Conservation (phyloP, 1,140 invertebrate genomes). For the Oscheius sp. region DNA sequence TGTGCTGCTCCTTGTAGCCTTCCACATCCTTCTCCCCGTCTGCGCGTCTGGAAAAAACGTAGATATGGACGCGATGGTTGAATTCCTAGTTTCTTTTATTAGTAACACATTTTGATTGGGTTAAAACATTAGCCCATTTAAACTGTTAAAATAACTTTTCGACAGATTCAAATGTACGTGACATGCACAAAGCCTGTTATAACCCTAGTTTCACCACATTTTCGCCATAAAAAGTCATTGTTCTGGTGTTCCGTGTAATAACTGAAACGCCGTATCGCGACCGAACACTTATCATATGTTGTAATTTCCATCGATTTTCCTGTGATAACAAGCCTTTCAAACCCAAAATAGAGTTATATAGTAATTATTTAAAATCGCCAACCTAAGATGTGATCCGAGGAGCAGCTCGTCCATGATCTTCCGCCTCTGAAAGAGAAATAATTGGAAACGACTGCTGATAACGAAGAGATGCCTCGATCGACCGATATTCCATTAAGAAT, state of each 20-base stretch:
- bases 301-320: background rate
- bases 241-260: background rate
- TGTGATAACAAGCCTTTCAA: background rate
- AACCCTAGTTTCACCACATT: no score
- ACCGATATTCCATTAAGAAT: background rate
- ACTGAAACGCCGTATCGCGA: no score
- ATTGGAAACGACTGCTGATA: background rate
- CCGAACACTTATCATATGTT: background rate
- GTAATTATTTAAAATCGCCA: background rate
- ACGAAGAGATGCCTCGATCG: background rate
- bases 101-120: background rate
- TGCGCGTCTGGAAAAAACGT: background rate
- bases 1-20: background rate
- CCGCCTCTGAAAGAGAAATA: background rate
- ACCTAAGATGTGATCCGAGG: background rate
- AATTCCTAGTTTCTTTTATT: background rate
- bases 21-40: background rate
- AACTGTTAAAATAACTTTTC: background rate
- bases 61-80: background rate
- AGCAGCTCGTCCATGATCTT: constrained; percentile 16
- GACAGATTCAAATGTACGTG: background rate
- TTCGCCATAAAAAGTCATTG: no score
- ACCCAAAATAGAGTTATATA: background rate
- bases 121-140: background rate
- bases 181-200: no score